These are phyloP conservation scores for Drosophila pachea DNA, from an alignment of 1,140 invertebrate genomes.

Conservation along the genomic window DNA sequence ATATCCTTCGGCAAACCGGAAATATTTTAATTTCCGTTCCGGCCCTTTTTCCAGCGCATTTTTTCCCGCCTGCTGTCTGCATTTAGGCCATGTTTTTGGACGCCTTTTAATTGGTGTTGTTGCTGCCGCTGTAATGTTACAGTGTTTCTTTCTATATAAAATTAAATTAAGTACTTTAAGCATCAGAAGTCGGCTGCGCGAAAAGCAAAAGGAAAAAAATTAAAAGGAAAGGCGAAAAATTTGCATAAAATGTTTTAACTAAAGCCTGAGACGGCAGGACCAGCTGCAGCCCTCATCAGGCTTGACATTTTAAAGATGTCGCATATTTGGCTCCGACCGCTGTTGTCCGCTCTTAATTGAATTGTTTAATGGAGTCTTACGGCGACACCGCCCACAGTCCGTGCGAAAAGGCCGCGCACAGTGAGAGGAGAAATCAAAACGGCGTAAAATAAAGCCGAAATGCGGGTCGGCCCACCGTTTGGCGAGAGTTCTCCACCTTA, in stretches of 20 bases:
- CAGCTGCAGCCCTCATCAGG: slow-evolving; percentile 16
- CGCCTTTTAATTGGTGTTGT: slow-evolving; percentile 60
- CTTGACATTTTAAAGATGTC: slow-evolving; percentile 72
- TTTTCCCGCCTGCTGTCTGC: slow-evolving; percentile 38
- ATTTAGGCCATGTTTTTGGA: slow-evolving; percentile 46
- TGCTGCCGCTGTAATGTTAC: slow-evolving; percentile 25
- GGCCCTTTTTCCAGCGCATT: slow-evolving; percentile 24
- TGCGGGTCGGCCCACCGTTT: slow-evolving; percentile 56
- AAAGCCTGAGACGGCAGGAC: neutral
- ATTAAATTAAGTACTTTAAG: slow-evolving; percentile 75
- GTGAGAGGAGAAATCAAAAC: slow-evolving; percentile 64
- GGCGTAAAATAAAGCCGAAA: slow-evolving; percentile 67
- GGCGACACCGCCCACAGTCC: slow-evolving; percentile 25
- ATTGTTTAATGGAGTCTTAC: slow-evolving; percentile 77
- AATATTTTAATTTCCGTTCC: slow-evolving; percentile 74
- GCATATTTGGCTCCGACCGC: slow-evolving; percentile 12
- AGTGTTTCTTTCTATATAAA: slow-evolving; percentile 43
- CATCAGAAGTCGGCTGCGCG: slow-evolving; percentile 20
- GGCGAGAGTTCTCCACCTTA: neutral
- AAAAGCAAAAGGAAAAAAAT: slow-evolving; percentile 41
- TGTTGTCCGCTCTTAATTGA: slow-evolving; percentile 57
- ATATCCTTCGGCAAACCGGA: slow-evolving; percentile 59
- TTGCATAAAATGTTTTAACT: slow-evolving; percentile 76
- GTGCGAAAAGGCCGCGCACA: slow-evolving; percentile 6
- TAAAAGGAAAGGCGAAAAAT: slow-evolving; percentile 41